phyloP scores from a whole-genome alignment of 2,797 vertebrate species.

The Pipistrellus pygmaeus region DNA sequence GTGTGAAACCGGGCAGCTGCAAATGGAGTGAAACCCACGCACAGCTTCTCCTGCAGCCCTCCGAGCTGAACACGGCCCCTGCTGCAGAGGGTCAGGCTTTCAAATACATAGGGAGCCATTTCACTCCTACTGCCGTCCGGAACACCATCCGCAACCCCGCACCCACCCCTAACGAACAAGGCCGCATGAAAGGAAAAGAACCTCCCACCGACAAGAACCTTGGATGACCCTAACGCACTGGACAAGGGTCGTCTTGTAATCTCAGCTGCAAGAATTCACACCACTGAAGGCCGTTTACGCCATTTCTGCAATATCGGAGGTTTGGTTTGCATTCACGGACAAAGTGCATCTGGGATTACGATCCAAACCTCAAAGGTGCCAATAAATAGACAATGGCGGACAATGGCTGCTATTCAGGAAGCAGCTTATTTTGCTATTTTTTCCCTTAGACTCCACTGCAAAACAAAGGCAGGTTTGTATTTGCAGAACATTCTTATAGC shows the following conservation, averaged over 20 bases:
- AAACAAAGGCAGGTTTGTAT: constrained; percentile 83
- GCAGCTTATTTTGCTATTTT: constrained; percentile 73
- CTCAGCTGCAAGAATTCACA: constrained; percentile 60
- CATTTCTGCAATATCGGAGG: background rate
- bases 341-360: constrained; percentile 49
- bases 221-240: constrained; percentile 48
- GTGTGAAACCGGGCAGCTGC: background rate
- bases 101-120: background rate
- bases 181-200: background rate
- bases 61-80: background rate
- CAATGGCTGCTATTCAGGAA: constrained; percentile 65
- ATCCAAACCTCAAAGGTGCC: constrained; percentile 48
- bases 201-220: constrained; percentile 1
- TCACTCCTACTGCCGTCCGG: background rate
- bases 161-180: background rate
- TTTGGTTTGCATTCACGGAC: background rate
- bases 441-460: constrained; percentile 68
- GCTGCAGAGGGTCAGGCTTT: background rate
- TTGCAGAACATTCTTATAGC: constrained; percentile 74
- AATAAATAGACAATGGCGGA: constrained; percentile 36
- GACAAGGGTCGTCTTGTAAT: constrained; percentile 70
- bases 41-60: background rate
- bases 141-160: background rate
- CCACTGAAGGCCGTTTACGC: background rate
- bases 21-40: accelerated